Evolutionary conservation across 2,797 vertebrate genomes (phyloP), one percentile per base, ranked within the genome.

Genomic region (Gouania willdenowi): DNA sequence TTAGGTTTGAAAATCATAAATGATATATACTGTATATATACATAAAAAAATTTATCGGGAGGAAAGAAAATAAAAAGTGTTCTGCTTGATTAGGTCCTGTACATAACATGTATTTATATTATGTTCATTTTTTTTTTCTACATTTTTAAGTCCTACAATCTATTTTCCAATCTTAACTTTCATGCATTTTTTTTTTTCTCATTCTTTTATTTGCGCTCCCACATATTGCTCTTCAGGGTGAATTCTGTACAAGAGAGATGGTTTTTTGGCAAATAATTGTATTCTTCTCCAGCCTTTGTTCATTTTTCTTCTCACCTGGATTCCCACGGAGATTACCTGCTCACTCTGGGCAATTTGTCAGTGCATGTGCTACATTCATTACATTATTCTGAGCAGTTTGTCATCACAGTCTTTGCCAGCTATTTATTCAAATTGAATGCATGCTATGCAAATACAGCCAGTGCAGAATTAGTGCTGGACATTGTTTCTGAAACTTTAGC

Each of bases 381-480:
- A 73, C 61, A 53, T 66, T 70, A 69, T 69, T 71, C 64, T 61
- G 34, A 70, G 49, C 51, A 65, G 52, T 70, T 56, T 66, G 52
- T 49, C 61, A 51, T 44, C 14, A 43, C 52, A 22, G 23, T 59
- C 28, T 57, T 58, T 6, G 35, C 29, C 3, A 18, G 46, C 71
- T 70, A 63, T 60, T 57, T 75, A 75, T 81, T 78, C 47, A 70
- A 71, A 82, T 77, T 56, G 27, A 54, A 71, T 63, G 41, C 51
- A 52, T 51, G 39, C 51, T 67, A 73, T 75, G 69, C 72, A 66
- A 76, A 76, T 75, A 33, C 24, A 72, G 32, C 62, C 63, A 26
- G 25, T 54, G 45, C 24, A 16, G 40, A 53, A 12, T 56, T 43
- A 58, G 28, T 57, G 26, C 44, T 66, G 45, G 67, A 79, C 64